Evolutionary conservation across 2,888 invertebrate species (phyloP), one percentile per base, ranked within the genome.

Genomic region (Bhutanitis thaidina): DNA sequence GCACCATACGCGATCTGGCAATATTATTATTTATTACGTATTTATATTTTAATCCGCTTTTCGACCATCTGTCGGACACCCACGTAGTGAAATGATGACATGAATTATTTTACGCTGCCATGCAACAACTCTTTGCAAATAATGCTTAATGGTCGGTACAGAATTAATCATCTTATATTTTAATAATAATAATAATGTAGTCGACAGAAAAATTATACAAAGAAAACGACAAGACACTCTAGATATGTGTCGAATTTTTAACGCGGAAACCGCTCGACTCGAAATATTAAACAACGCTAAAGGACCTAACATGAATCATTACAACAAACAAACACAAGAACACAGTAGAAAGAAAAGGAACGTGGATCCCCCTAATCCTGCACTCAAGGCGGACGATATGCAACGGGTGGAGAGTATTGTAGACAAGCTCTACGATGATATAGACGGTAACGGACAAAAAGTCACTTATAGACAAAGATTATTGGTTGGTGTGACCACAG

Each of bases 191-290:
- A 34, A 4, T 32, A 32, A n/a, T 7, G 7, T n/a, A 87, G 88
- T 79, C 15, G 78, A 87, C 57, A 69, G 60, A 59, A 74, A 71
- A 55, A n/a, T 80, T 0, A 74, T 88, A 25, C 69, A 77, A 34
- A 74, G 62, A 49, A 79, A 82, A 61, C 77, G 88, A 0, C 77
- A 82, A 63, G 82, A 88, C 48, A 87, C 81, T 0, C 52, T 81
- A 30, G 86, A 88, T 3, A 78, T 87, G 74, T 88, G 88, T 48
- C 65, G 70, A 10, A 65, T 83, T 20, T 88, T 86, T 51, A 78
- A 69, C 16, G 71, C 68, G 32, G 80, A 81, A 58, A 73, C 64
- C n/a, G 55, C 66, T 5, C 67, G 62, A 9, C 37, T 63, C 3
- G 38, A 54, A 43, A 36, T 39, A 25, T n/a, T 40, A 13, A 44